A percentile compares a stretch with the other conserved stretches of the same genome.
These are phyloP conservation scores for Adela reaumurella DNA, from an alignment of 2,888 invertebrate genomes.

Conservation along the genomic window DNA sequence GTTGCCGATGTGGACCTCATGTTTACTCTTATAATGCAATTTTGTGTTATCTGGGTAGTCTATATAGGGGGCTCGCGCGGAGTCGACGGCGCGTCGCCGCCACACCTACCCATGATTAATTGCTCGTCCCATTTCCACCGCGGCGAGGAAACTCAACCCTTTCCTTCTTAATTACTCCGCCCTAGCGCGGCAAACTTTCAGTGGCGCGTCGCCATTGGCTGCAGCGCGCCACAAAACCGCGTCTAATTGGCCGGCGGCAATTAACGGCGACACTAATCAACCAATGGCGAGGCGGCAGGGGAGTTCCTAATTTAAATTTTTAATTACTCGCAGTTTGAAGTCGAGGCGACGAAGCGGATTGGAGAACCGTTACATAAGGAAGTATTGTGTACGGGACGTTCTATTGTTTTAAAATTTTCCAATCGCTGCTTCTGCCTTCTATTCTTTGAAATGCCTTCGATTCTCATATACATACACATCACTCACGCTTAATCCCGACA, in stretches of 20 bases:
- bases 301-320: slow-evolving; percentile 51
- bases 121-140: slow-evolving; percentile 40
- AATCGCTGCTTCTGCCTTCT: too few relatives aligned
- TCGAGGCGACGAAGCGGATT: slow-evolving; percentile 22
- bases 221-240: slow-evolving; percentile 26
- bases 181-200: slow-evolving; percentile 25
- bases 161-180: slow-evolving; percentile 52
- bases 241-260: slow-evolving; percentile 52
- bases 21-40: too few relatives aligned
- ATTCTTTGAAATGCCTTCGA: too few relatives aligned
- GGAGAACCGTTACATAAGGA: slow-evolving; percentile 16
- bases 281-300: slow-evolving; percentile 40
- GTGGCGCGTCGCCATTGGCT: slow-evolving; percentile 37
- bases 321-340: slow-evolving; percentile 28
- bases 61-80: slow-evolving; percentile 21
- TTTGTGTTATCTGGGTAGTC: too few relatives aligned
- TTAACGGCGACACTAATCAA: slow-evolving; percentile 43
- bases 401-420: background rate
- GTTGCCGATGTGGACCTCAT: too few relatives aligned
- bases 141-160: slow-evolving; percentile 55
- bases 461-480: too few relatives aligned
- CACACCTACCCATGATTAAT: slow-evolving; percentile 39
- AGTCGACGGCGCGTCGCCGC: slow-evolving; percentile 15
- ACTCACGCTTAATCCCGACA: too few relatives aligned
- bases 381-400: background rate